Evolutionary conservation across 2,888 invertebrate species (phyloP).

Genomic region (Protophormia terraenovae): DNA sequence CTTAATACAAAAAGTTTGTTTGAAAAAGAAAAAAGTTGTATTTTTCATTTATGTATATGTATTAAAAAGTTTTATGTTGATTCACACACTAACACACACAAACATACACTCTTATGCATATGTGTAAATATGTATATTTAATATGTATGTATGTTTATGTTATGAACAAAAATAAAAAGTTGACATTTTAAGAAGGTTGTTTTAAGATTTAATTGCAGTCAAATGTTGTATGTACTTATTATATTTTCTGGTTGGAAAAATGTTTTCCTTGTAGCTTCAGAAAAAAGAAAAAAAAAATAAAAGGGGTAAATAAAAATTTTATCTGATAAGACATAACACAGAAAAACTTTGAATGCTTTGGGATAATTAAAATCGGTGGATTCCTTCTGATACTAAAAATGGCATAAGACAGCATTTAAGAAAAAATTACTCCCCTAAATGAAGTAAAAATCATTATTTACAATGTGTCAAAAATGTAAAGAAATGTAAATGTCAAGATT

Average conservation of each 20-base stretch:
- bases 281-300: neutral
- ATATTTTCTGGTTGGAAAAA: neutral
- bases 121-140: neutral
- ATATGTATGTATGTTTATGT: neutral
- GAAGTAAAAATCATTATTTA: too few relatives aligned
- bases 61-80: slow-evolving; percentile 41
- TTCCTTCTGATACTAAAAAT: too few relatives aligned
- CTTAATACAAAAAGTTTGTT: slow-evolving; percentile 52
- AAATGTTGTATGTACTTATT: neutral
- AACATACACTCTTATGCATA: neutral
- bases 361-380: too few relatives aligned
- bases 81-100: neutral
- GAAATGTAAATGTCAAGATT: too few relatives aligned
- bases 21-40: neutral
- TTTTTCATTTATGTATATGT: slow-evolving; percentile 30
- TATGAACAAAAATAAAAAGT: slow-evolving; percentile 20
- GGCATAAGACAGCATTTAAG: too few relatives aligned
- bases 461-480: too few relatives aligned
- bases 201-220: slow-evolving; percentile 44
- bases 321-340: too few relatives aligned
- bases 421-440: too few relatives aligned
- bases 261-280: neutral
- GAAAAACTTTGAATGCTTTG: too few relatives aligned
- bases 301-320: neutral
- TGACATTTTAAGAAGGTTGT: slow-evolving; percentile 24